Base-by-base conservation (phyloP, 1,140 invertebrate species). In the Aphaenogaster rudis region DNA sequence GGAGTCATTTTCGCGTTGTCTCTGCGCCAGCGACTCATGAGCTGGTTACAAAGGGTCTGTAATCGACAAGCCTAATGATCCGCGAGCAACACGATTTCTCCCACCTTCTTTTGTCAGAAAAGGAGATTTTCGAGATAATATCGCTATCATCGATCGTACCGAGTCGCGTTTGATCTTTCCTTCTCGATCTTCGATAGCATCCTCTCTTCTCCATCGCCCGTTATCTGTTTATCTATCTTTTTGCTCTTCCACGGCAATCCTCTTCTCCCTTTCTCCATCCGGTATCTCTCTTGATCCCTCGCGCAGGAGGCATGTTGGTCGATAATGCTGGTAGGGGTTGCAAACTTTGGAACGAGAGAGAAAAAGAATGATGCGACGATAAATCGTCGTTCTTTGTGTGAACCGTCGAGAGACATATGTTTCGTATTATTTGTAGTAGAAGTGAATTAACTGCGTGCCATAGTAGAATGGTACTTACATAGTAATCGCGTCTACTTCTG, bases 61-160 rank as follows among this genome's bases (percentile, higher is more conserved):
- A 86, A 86, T 88, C 63, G 81, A 85, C 59, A 72, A 74, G 13
- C n/a, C 17, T 88, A 85, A 87, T 57, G 80, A 88, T 48, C n/a
- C 67, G 69, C 59, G 78, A 50, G 36, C 15, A 39, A 52, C 7
- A 69, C 52, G 33, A 50, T 57, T 71, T 15, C 17, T 79, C 2
- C 33, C 45, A 1, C 28, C 8, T 39, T 13, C 36, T n/a, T 57
- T 78, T 78, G 9, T 52, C 17, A 1, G 11, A n/a, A 39, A 86
- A 48, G 11, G 11, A 39, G 39, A 64, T 87, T 63, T 54, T 64
- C n/a, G 57, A 52, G 86, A 87, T 87, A 72, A 82, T 59, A 81
- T 74, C 17, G 45, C n/a, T 36, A 15, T 81, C 54, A 61, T 67
- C 52, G 48, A 80, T 59, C 36, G 11, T 39, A 21, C 7, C n/a